Conservation (phyloP, 2,888 invertebrate species). For the Heliothis peltigera region DNA sequence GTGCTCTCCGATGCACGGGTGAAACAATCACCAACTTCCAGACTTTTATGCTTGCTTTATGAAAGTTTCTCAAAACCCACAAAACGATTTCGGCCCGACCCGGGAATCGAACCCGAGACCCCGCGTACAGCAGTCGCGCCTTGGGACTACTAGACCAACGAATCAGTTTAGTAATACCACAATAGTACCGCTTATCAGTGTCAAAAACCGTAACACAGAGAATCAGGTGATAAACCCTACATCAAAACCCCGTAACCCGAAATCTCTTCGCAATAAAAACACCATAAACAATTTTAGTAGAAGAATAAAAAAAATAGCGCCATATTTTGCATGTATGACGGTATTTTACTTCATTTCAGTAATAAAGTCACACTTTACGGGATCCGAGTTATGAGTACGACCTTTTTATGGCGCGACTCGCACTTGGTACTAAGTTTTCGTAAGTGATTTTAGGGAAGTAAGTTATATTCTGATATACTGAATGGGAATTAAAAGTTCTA, state of each 20-base stretch:
- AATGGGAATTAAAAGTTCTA: slow-evolving; percentile 15
- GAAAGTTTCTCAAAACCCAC: too few relatives aligned
- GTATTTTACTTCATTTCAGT: slow-evolving; percentile 35
- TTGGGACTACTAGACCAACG: too few relatives aligned
- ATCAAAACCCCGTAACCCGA: slow-evolving; percentile 37
- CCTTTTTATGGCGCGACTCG: slow-evolving; percentile 49
- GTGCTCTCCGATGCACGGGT: too few relatives aligned
- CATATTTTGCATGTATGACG: slow-evolving; percentile 61
- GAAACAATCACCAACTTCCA: too few relatives aligned
- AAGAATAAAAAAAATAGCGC: slow-evolving; percentile 46
- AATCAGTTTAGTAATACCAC: too few relatives aligned
- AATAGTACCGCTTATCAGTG: slow-evolving; percentile 6
- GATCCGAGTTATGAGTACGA: slow-evolving; percentile 42
- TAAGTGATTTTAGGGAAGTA: slow-evolving; percentile 53
- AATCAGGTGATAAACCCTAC: slow-evolving; percentile 31
- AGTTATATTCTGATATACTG: slow-evolving; percentile 27
- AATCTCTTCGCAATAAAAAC: slow-evolving; percentile 51
- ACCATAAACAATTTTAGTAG: slow-evolving; percentile 53
- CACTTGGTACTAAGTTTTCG: slow-evolving; percentile 54
- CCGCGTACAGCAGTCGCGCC: too few relatives aligned
- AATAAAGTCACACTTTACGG: slow-evolving; percentile 59
- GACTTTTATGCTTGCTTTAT: too few relatives aligned
- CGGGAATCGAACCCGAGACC: too few relatives aligned
- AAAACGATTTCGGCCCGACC: too few relatives aligned
- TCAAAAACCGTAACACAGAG: slow-evolving; percentile 11